A percentile compares a stretch with the other conserved stretches of the same genome.
Evolutionary conservation across 2,797 vertebrate genomes (phyloP).

Genomic region (Rhinichthys osculus): DNA sequence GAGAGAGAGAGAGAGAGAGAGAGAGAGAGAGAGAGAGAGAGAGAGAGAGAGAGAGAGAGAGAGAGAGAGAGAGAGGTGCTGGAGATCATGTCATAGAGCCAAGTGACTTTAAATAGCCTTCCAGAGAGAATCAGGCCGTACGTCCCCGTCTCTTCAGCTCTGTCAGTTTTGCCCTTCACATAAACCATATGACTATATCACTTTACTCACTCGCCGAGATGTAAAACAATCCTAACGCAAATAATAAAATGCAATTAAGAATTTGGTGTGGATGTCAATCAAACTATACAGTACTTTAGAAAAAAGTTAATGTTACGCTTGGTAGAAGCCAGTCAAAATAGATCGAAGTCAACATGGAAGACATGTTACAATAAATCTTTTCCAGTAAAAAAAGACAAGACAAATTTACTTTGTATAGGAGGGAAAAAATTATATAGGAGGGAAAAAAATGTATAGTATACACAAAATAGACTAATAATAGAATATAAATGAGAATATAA

Average conservation of each 20-base stretch:
- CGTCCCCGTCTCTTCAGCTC: not conserved
- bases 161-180: not conserved
- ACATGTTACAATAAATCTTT: not conserved
- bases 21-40: no score
- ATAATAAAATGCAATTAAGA: not conserved
- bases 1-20: no score
- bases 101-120: slow-evolving; percentile 30
- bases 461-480: not conserved
- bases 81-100: slow-evolving; percentile 6
- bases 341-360: not conserved
- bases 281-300: not conserved
- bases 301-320: not conserved
- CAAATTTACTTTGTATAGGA: no score
- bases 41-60: not conserved
- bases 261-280: not conserved
- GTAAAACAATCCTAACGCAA: not conserved
- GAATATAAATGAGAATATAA: not conserved
- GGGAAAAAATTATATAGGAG: no score
- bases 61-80: not conserved
- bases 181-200: not conserved
- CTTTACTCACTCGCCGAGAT: not conserved
- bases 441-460: not conserved
- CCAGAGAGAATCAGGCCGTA: not conserved
- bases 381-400: not conserved
- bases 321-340: not conserved